Conservation (phyloP, 1,140 invertebrate genomes). For the Triops cancriformis region DNA sequence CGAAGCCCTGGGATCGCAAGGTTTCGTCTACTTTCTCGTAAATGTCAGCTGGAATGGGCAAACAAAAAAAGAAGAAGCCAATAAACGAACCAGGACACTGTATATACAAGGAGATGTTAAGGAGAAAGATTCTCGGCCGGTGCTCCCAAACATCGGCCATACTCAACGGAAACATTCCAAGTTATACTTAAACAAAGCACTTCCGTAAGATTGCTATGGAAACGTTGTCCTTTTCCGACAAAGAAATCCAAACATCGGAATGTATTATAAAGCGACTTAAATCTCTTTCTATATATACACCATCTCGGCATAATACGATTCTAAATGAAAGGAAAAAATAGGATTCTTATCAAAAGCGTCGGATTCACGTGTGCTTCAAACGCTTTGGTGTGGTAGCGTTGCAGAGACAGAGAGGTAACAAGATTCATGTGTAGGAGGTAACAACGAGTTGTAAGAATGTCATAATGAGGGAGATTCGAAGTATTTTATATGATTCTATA, state of each 20-base stretch:
- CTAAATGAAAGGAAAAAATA: no score
- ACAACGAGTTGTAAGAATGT: no score
- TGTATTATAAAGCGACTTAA: neutral
- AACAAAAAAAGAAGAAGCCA: conserved; percentile 26
- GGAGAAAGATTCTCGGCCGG: neutral
- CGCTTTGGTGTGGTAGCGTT: no score
- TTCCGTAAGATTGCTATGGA: neutral
- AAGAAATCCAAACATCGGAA: neutral
- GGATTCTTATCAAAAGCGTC: no score
- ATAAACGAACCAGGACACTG: neutral
- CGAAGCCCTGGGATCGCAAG: conserved; percentile 46
- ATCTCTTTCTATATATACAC: neutral
- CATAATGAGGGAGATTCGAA: no score
- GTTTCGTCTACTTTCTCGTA: conserved; percentile 50
- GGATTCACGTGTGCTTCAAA: no score
- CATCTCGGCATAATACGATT: no score
- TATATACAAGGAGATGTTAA: no score
- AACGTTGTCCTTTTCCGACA: neutral
- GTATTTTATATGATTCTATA: no score
- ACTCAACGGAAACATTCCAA: neutral
- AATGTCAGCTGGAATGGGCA: conserved; percentile 51
- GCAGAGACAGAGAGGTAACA: no score
- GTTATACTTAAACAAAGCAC: neutral
- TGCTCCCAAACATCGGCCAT: neutral
- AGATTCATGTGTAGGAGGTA: no score